phyloP scores from a whole-genome alignment of 2,888 invertebrate species.

The Terebella lapidaria region DNA sequence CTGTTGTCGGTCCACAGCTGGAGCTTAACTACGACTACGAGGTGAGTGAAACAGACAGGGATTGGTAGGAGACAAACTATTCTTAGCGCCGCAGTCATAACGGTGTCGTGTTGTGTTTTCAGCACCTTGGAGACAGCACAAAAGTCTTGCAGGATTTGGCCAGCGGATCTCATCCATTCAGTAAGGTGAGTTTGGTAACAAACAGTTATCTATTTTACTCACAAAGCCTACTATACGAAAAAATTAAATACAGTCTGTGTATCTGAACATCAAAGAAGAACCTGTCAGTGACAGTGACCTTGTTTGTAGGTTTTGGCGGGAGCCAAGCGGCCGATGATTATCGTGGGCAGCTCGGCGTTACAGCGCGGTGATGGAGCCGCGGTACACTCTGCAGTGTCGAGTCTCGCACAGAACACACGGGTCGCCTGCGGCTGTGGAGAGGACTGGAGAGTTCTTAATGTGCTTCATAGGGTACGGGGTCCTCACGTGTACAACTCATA shows the following conservation, averaged over 20 bases:
- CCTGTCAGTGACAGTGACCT: too few relatives aligned
- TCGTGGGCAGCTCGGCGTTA: conserved; percentile 82
- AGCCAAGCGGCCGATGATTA: conserved; percentile 84
- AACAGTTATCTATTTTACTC: too few relatives aligned
- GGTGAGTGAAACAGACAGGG: conserved; percentile 28
- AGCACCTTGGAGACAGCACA: conserved; percentile 80
- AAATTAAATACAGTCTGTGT: too few relatives aligned
- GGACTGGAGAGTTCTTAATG: conserved; percentile 80
- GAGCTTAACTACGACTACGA: conserved; percentile 90
- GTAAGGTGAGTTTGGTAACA: conserved; percentile 57
- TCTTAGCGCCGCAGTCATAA: too few relatives aligned
- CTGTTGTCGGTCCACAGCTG: conserved; percentile 81
- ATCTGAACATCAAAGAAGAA: too few relatives aligned
- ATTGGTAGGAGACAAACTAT: too few relatives aligned
- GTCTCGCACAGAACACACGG: conserved; percentile 60
- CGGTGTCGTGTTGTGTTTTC: conserved; percentile 28
- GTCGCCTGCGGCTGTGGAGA: conserved; percentile 32
- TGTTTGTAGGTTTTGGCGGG: conserved; percentile 42
- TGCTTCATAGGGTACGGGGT: conserved; percentile 76
- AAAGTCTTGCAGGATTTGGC: conserved; percentile 70
- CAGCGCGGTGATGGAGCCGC: conserved; percentile 58
- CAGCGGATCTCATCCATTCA: conserved; percentile 67
- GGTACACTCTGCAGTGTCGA: conserved; percentile 61
- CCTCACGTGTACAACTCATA: too few relatives aligned
- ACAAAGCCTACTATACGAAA: too few relatives aligned